Base-by-base conservation (phyloP, 2,888 invertebrate species). In the Pseudococcus viburni region DNA sequence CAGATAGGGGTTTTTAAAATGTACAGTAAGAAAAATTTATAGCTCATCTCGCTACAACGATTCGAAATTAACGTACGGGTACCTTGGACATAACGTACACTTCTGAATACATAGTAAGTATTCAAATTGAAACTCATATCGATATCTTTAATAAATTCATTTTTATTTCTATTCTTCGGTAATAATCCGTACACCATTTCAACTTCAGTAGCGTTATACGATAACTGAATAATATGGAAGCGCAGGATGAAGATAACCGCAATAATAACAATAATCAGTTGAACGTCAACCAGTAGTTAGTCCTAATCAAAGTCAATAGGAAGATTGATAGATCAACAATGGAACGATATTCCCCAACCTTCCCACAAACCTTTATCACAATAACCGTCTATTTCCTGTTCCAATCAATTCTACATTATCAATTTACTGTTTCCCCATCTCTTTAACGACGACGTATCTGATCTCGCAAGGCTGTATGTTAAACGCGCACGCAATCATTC, bases 241-340 rank as follows among this genome's bases (percentile, higher is more conserved):
- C 84, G 51, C 51, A 84, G 64, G 86, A 86, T 86, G 86, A 86
- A 86, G 64, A 33, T 39, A 42, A 86, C 39, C 59, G 64, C 42
- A 64, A 64, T 55, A 85, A 85, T 64, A 86, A 86, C 86, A 86
- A 86, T 86, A 64, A 86, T 86, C 86, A 86, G 86, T 87, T 33
- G 51, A 87, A 83, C 73, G 87, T 87, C 87, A 87, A 77, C 83
- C 87, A 87, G 87, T 87, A 87, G 87, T 87, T 87, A 87, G 87
- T 77, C 80, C 86, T 87, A 87, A 87, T 87, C 87, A 87, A 87
- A 87, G 87, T 87, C 87, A 87, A 87, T 87, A 87, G 87, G 87
- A 87, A 87, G 87, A 87, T 87, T 87, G 87, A 87, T 87, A 87
- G 87, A 87, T 87, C 87, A 87, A 87, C 87, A 87, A 87, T 87